Conservation (phyloP, 2,888 invertebrate species). For the Plusia festucae region DNA sequence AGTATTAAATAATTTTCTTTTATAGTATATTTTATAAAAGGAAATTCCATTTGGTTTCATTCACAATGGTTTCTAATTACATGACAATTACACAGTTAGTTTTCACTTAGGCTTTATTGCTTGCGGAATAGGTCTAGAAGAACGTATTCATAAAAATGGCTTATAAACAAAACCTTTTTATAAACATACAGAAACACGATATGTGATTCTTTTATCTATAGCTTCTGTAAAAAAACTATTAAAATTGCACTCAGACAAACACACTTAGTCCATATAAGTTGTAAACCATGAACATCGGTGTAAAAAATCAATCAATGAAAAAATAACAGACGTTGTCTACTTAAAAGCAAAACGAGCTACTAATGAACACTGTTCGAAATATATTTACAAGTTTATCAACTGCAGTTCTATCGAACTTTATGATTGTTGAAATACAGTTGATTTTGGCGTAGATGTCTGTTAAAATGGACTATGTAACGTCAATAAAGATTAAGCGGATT, state of each 20-base stretch:
- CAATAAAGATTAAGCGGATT: conserved; percentile 80
- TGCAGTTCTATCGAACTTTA: conserved; percentile 6
- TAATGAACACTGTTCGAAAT: conserved; percentile 71
- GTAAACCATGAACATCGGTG: conserved; percentile 41
- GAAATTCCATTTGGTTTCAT: too few species aligned
- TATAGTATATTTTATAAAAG: too few species aligned
- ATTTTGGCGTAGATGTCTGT: conserved; percentile 20
- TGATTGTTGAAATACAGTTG: conserved; percentile 12
- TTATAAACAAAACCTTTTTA: conserved; percentile 2
- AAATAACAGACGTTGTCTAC: conserved; percentile 71
- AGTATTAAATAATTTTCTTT: too few species aligned
- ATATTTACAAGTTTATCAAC: conserved; percentile 41
- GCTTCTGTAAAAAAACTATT: conserved; percentile 15
- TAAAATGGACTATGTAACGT: conserved; percentile 59
- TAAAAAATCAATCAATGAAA: conserved; percentile 58
- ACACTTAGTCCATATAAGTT: conserved; percentile 30
- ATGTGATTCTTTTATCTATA: background rate
- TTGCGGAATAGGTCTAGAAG: too few species aligned
- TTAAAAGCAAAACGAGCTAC: conserved; percentile 76
- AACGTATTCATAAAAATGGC: background rate
- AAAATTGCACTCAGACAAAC: conserved; percentile 18
- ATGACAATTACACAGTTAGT: too few species aligned
- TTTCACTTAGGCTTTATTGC: too few species aligned
- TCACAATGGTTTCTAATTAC: too few species aligned
- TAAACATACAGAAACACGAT: background rate